Conservation (phyloP, 1,140 invertebrate species). For the Nephila pilipes region DNA sequence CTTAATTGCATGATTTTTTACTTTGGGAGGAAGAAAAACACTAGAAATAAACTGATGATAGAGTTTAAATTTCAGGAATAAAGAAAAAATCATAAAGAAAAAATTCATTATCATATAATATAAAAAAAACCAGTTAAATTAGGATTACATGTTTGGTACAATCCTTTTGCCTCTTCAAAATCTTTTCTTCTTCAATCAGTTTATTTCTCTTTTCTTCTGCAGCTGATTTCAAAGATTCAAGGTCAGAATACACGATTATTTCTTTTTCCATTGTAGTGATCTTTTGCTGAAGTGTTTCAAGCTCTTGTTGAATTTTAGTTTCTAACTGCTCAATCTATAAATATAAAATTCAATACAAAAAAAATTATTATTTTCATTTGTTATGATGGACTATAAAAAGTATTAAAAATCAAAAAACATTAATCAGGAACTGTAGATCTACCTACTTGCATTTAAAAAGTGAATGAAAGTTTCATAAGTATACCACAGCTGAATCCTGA, state of each 20-base stretch:
- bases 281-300: constrained; percentile 82
- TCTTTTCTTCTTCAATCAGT: constrained; percentile 82
- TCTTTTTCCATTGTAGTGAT: constrained; percentile 83
- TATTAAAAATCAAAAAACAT: no score
- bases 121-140: neutral
- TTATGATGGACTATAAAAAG: no score
- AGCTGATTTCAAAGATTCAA: constrained; percentile 82
- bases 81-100: no score
- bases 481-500: no score
- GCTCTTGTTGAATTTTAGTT: constrained; percentile 83
- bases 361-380: no score
- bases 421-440: no score
- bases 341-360: no score
- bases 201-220: constrained; percentile 82
- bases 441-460: no score
- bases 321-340: constrained; percentile 83
- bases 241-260: constrained; percentile 82
- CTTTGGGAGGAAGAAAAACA: neutral
- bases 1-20: neutral
- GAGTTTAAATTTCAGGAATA: neutral
- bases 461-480: no score
- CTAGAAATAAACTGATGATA: neutral
- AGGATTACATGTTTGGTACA: constrained; percentile 78
- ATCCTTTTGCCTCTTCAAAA: constrained; percentile 80
- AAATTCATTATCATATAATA: no score